These are phyloP conservation scores for Odontophorus gujanensis DNA, from an alignment of 2,113 vertebrate genomes.

Conservation along the genomic window DNA sequence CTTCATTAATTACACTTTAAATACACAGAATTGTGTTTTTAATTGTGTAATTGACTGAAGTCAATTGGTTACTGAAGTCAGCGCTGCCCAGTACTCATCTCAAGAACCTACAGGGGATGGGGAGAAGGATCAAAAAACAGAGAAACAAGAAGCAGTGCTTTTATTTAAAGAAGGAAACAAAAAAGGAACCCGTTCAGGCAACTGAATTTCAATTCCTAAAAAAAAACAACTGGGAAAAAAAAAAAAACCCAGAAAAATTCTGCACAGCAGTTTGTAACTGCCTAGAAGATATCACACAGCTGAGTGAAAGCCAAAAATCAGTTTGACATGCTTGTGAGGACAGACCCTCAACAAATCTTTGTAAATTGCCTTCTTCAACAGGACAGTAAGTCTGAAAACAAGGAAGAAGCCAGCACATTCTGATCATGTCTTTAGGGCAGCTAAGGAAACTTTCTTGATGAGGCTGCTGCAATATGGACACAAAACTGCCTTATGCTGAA, in stretches of 20 bases:
- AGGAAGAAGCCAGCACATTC: neutral
- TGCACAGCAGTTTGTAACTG: neutral
- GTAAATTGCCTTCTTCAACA: neutral
- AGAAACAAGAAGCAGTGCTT: slow-evolving; percentile 11
- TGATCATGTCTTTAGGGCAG: neutral
- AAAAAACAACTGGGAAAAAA: neutral
- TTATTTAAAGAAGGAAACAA: slow-evolving; percentile 33
- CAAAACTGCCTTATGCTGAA: neutral
- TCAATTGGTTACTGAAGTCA: neutral
- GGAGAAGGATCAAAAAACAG: neutral
- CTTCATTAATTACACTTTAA: slow-evolving; percentile 1
- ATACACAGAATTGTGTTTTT: neutral
- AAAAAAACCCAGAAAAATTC: neutral
- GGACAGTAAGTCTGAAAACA: neutral
- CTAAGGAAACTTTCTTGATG: neutral
- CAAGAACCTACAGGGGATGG: neutral
- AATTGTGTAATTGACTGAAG: neutral
- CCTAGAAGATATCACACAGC: neutral
- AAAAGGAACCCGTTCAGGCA: slow-evolving; percentile 9
- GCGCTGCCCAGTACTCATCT: neutral
- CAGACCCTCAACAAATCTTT: neutral
- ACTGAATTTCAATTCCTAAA: slow-evolving; percentile 34
- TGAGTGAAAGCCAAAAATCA: neutral
- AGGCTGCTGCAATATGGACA: neutral
- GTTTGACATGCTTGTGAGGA: neutral